Evolutionary conservation across 2,797 vertebrate genomes (phyloP).

Genomic region (Microctenopoma lineatum): DNA sequence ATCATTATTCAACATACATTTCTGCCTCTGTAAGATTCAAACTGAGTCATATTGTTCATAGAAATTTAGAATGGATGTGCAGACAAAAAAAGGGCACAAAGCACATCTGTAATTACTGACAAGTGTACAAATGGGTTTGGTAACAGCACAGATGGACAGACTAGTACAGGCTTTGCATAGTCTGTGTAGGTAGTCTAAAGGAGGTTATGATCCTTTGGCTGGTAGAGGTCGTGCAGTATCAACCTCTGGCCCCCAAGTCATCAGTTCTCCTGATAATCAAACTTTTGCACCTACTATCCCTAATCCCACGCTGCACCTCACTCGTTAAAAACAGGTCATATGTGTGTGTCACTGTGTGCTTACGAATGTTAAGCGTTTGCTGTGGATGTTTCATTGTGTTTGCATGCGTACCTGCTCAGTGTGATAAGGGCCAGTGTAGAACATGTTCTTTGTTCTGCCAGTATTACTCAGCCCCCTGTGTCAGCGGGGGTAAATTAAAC

Average conservation of each 20-base stretch:
- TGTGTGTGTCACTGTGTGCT: not conserved
- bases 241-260: conserved; percentile 32
- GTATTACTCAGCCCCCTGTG: conserved; percentile 61
- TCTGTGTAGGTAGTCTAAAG: conserved; percentile 32
- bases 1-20: conserved; percentile 32
- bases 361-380: conserved; percentile 23
- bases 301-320: conserved; percentile 24
- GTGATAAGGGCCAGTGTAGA: conserved; percentile 68
- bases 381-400: conserved; percentile 60
- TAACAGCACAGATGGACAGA: conserved; percentile 18
- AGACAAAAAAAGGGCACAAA: conserved; percentile 33
- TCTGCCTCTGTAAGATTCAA: conserved; percentile 32
- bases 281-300: conserved; percentile 32
- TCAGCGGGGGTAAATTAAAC: conserved; percentile 68
- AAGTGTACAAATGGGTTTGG: conserved; percentile 37
- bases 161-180: conserved; percentile 9
- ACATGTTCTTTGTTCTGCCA: conserved; percentile 65
- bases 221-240: conserved; percentile 27
- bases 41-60: conserved; percentile 36
- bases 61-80: conserved; percentile 22
- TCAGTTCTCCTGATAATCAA: conserved; percentile 41
- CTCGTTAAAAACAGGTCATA: conserved; percentile 22
- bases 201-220: conserved; percentile 28
- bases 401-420: conserved; percentile 67
- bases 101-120: conserved; percentile 20